Percentiles rank a stretch among this genome's conserved stretches.
phyloP scores from a whole-genome alignment of 2,888 invertebrate species.

The Pterostichus niger region DNA sequence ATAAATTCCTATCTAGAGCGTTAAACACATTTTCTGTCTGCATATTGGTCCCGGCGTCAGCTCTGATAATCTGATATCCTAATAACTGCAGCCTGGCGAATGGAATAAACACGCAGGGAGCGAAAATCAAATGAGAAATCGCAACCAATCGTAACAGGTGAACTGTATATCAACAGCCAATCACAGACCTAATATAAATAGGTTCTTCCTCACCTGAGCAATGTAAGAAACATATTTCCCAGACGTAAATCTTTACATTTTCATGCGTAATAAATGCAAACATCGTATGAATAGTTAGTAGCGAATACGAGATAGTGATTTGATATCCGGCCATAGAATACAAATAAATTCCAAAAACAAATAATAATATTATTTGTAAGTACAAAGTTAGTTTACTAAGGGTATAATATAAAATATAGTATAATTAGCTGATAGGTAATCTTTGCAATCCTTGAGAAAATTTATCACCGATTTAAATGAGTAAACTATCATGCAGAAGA shows the following conservation, averaged over 20 bases:
- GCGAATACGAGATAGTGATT: no score
- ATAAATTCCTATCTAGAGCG: constrained; percentile 34
- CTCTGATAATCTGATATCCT: constrained; percentile 36
- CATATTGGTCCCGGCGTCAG: constrained; percentile 1
- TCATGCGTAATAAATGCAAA: neutral
- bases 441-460: no score
- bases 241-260: constrained; percentile 10
- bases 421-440: no score
- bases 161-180: constrained; percentile 9
- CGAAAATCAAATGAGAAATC: constrained; percentile 42
- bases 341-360: no score
- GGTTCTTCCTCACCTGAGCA: neutral
- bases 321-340: no score
- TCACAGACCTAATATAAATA: constrained; percentile 43
- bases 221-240: neutral
- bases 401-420: no score
- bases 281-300: no score
- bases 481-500: no score
- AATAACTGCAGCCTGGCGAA: constrained; percentile 38
- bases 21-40: constrained; percentile 46
- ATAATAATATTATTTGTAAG: no score
- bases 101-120: constrained; percentile 32
- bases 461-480: no score
- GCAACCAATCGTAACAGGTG: constrained; percentile 40
- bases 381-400: no score